phyloP scores from a whole-genome alignment of 2,888 invertebrate species.

The Sclerodermus sp. region DNA sequence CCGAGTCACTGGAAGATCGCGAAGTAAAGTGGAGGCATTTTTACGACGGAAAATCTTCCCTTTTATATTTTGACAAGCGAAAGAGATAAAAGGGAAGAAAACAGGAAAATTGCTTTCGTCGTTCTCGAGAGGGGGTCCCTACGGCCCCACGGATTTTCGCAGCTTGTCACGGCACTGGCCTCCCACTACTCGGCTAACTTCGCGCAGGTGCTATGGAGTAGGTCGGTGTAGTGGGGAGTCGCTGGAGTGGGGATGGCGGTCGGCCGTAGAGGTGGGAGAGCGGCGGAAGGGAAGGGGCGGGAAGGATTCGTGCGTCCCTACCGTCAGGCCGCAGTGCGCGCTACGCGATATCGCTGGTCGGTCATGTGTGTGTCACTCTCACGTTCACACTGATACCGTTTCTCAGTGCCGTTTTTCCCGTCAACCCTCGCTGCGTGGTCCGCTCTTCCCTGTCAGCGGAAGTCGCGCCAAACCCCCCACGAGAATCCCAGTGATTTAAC shows the following conservation, averaged over 20 bases:
- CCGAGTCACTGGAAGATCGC: no score
- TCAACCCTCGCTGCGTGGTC: constrained; percentile 1
- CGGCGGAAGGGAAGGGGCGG: constrained; percentile 28
- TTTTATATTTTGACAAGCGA: no score
- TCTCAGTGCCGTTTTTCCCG: not conserved
- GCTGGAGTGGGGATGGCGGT: constrained; percentile 10
- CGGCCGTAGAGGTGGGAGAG: constrained; percentile 20
- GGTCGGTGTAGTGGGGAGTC: constrained; percentile 6
- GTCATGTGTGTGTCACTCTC: constrained; percentile 49
- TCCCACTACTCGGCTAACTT: not conserved
- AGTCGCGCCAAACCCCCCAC: no score
- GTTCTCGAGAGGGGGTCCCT: no score
- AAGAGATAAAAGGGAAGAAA: no score
- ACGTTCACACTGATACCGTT: constrained; percentile 39
- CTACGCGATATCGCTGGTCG: constrained; percentile 55
- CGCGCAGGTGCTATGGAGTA: not conserved
- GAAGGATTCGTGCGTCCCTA: constrained; percentile 44
- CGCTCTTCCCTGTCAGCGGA: no score
- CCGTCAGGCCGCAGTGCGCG: constrained; percentile 52
- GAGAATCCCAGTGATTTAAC: no score
- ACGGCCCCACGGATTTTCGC: no score
- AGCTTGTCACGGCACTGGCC: no score
- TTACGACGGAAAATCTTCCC: no score
- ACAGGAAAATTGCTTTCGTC: no score
- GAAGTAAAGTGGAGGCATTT: no score